Percentiles rank a stretch among this genome's conserved stretches.
Conservation (phyloP, 2,797 vertebrate genomes). For the Spinibarbus caldwelli region DNA sequence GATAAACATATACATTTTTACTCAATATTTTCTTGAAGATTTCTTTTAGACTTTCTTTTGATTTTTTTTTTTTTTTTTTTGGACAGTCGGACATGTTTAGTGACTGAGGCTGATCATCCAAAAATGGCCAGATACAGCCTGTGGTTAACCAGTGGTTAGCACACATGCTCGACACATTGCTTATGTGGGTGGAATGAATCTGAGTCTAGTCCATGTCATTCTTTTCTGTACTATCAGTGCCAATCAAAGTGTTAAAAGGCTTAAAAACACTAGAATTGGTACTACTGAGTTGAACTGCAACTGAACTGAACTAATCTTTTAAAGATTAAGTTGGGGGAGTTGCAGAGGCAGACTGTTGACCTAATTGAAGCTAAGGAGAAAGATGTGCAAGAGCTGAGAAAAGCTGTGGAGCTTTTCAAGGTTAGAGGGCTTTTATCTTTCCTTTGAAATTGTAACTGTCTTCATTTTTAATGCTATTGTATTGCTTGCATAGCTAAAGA, state of each 20-base stretch:
- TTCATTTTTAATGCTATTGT: neutral
- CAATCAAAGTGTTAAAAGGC: neutral
- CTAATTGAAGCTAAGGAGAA: slow-evolving; percentile 40
- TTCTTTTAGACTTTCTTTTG: neutral
- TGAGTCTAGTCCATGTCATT: neutral
- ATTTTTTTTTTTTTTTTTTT: too few relatives aligned
- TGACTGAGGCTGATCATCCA: neutral
- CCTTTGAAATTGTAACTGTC: neutral
- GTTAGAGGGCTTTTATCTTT: neutral
- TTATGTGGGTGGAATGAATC: slow-evolving; percentile 9
- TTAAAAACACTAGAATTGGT: neutral
- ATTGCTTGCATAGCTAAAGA: neutral
- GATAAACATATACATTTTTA: neutral
- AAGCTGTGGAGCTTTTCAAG: slow-evolving; percentile 40
- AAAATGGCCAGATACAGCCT: neutral
- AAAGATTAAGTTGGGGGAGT: slow-evolving; percentile 28
- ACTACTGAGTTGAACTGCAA: neutral
- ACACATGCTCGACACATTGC: neutral
- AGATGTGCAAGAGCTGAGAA: slow-evolving; percentile 28
- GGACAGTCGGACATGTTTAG: neutral
- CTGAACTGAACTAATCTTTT: neutral
- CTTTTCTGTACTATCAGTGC: neutral
- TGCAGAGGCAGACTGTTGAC: neutral
- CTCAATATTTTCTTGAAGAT: neutral
- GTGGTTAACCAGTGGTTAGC: neutral